Percentiles rank a stretch among this genome's conserved stretches.
Evolutionary conservation across 92 coral and sea anemone species (phyloP).

Genomic region (Desmophyllum pertusum): DNA sequence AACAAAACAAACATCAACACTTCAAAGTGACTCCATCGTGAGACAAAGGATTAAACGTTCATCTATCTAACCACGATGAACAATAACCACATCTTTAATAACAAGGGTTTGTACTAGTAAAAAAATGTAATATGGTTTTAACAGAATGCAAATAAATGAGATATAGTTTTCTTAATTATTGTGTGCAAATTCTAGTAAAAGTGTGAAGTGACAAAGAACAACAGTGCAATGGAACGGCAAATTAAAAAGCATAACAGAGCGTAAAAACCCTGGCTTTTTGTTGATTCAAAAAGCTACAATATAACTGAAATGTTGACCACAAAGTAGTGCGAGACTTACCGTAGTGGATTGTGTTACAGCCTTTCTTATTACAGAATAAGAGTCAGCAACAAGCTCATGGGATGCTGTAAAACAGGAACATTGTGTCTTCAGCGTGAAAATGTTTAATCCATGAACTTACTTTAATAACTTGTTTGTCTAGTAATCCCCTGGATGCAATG

Average conservation of each 20-base stretch:
- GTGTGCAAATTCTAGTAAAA: background rate
- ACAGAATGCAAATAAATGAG: background rate
- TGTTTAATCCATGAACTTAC: background rate
- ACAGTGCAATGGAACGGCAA: background rate
- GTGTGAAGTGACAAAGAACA: background rate
- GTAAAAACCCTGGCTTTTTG: background rate
- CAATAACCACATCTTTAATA: too few species aligned
- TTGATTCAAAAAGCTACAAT: background rate
- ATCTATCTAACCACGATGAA: too few species aligned
- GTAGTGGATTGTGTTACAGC: slow-evolving; percentile 10
- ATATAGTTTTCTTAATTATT: background rate
- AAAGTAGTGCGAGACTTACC: slow-evolving; percentile 2
- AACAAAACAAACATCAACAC: background rate
- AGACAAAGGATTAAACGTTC: too few species aligned
- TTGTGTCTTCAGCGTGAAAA: background rate
- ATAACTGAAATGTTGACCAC: background rate
- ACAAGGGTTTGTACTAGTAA: background rate
- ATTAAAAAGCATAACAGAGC: background rate
- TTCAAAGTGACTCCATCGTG: background rate
- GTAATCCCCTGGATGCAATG: too few species aligned
- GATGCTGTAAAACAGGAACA: background rate
- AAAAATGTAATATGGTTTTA: background rate
- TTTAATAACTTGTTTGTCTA: too few species aligned
- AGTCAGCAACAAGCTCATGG: slow-evolving; percentile 28
- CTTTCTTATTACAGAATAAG: slow-evolving; percentile 26